Percentiles rank a stretch among this genome's conserved stretches.
Evolutionary conservation across 1,140 invertebrate species (phyloP).

Genomic region (Bombus haemorrhoidalis): DNA sequence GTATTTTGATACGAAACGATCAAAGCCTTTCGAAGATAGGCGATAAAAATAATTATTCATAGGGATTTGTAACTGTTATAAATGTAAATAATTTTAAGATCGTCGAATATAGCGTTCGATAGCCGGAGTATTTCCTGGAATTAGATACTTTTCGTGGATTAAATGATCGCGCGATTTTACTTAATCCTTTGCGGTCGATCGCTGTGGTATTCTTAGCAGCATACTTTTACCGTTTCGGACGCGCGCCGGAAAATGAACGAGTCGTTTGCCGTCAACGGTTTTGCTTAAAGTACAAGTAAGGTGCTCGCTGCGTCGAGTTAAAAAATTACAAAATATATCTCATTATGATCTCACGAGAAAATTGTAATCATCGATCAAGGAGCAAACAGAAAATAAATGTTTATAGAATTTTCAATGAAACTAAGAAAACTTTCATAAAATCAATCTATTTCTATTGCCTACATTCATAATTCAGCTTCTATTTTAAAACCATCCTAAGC

Average conservation of each 20-base stretch:
- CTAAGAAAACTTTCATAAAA: too few relatives aligned
- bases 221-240: background rate
- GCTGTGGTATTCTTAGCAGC: background rate
- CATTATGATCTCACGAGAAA: too few relatives aligned
- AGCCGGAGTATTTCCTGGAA: background rate
- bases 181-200: conserved; percentile 2
- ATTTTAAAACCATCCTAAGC: too few relatives aligned
- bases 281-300: background rate
- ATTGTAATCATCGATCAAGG: too few relatives aligned
- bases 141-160: background rate
- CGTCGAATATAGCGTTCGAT: too few relatives aligned
- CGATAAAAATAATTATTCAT: background rate
- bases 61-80: too few relatives aligned
- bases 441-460: too few relatives aligned
- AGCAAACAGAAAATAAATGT: background rate
- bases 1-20: too few relatives aligned
- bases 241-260: conserved; percentile 9
- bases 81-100: background rate
- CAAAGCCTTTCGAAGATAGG: too few relatives aligned
- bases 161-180: conserved; percentile 2
- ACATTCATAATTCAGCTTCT: too few relatives aligned
- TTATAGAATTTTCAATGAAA: background rate
- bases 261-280: conserved; percentile 3
- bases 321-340: background rate
- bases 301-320: background rate